Percentiles rank a stretch among this genome's conserved stretches.
Evolutionary conservation across 2,113 vertebrate species (phyloP).

Genomic region (Sinocyclocheilus rhinocerous): DNA sequence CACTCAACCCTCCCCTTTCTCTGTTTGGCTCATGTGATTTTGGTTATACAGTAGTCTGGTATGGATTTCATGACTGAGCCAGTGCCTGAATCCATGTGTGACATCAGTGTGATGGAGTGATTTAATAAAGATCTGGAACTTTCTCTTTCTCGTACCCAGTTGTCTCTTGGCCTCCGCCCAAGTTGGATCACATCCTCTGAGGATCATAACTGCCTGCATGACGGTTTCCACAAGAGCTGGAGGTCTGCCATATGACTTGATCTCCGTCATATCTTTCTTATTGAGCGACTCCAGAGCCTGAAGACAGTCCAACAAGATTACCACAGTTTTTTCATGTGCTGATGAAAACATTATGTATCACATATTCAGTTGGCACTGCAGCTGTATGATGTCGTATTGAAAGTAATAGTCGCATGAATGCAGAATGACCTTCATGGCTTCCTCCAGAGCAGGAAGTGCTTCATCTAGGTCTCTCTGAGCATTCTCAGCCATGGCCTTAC

Average conservation of each 20-base stretch:
- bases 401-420: conserved; percentile 11
- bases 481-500: conserved; percentile 83
- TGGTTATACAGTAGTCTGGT: conserved; percentile 15
- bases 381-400: background rate
- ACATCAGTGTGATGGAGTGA: conserved; percentile 40
- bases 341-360: conserved; percentile 12
- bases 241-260: conserved; percentile 87
- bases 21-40: conserved; percentile 21
- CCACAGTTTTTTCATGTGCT: background rate
- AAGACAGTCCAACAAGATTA: conserved; percentile 3
- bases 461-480: conserved; percentile 88
- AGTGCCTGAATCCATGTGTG: conserved; percentile 34
- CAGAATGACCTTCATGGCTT: conserved; percentile 83
- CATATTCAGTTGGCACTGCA: background rate
- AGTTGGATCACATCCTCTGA: conserved; percentile 83
- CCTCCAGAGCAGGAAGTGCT: conserved; percentile 85
- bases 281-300: conserved; percentile 90
- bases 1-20: background rate
- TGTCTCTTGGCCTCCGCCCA: conserved; percentile 91
- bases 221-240: conserved; percentile 86
- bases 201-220: conserved; percentile 91
- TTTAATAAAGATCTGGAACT: conserved; percentile 38
- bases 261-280: conserved; percentile 91
- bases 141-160: conserved; percentile 78
- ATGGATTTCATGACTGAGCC: conserved; percentile 29